Evolutionary conservation across 2,888 invertebrate species (phyloP).

Genomic region (Subacronicta megacephala): DNA sequence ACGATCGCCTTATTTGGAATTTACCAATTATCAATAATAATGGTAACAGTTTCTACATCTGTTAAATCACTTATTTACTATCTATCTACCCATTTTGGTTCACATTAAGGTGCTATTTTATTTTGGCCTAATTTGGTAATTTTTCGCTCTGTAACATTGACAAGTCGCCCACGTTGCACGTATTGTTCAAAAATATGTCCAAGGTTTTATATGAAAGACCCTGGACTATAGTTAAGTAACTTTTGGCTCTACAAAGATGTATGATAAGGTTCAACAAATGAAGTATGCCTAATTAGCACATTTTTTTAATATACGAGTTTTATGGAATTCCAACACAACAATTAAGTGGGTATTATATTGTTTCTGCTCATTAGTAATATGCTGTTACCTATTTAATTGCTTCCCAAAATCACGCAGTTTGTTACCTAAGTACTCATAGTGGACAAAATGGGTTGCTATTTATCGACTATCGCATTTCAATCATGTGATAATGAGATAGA

Average conservation of each 20-base stretch:
- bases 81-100: background rate
- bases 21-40: slow-evolving; percentile 14
- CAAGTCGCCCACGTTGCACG: slow-evolving; percentile 43
- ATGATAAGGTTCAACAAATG: slow-evolving; percentile 53
- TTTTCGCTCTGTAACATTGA: slow-evolving; percentile 18
- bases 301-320: slow-evolving; percentile 55
- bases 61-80: background rate
- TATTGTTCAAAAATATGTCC: slow-evolving; percentile 50
- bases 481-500: no score
- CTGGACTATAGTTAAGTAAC: slow-evolving; percentile 42
- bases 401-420: slow-evolving; percentile 25
- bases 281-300: slow-evolving; percentile 56
- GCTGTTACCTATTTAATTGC: slow-evolving; percentile 44
- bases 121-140: slow-evolving; percentile 42
- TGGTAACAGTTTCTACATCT: background rate
- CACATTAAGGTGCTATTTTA: slow-evolving; percentile 2
- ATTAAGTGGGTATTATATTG: slow-evolving; percentile 66
- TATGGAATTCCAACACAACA: slow-evolving; percentile 60
- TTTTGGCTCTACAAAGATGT: slow-evolving; percentile 47
- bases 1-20: slow-evolving; percentile 10
- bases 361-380: slow-evolving; percentile 61
- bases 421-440: background rate
- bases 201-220: slow-evolving; percentile 50
- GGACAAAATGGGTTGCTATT: background rate
- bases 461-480: background rate